A percentile compares a stretch with the other conserved stretches of the same genome.
These are phyloP conservation scores for Drosophila melanosoma DNA, from an alignment of 2,888 invertebrate genomes.

Conservation along the genomic window DNA sequence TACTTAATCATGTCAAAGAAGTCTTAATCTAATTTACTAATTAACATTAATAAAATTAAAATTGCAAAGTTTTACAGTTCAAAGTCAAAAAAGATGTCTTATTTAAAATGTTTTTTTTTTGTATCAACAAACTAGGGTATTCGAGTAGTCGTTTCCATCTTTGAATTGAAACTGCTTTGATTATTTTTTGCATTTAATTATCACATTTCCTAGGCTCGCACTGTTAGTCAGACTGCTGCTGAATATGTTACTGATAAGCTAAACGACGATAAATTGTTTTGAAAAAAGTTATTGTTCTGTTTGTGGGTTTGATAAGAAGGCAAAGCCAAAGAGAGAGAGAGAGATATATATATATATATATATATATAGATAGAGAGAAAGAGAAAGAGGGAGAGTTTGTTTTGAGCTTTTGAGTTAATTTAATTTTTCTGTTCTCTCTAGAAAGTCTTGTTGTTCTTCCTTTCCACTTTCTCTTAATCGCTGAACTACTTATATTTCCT, in stretches of 20 bases:
- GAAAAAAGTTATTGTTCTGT: conserved; percentile 23
- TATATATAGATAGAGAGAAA: no score
- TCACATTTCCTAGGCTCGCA: conserved; percentile 25
- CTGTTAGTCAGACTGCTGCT: conserved; percentile 37
- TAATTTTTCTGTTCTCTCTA: neutral
- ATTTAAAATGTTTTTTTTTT: neutral
- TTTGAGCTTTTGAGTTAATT: no score
- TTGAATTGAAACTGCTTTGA: conserved; percentile 42
- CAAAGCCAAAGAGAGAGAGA: neutral
- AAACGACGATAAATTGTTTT: neutral
- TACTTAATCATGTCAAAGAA: neutral
- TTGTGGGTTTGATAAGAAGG: conserved; percentile 11
- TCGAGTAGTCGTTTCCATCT: conserved; percentile 13
- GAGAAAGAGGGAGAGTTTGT: neutral
- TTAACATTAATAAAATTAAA: neutral
- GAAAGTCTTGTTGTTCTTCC: neutral
- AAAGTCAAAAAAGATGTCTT: neutral
- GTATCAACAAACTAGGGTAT: neutral
- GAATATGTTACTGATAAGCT: conserved; percentile 31
- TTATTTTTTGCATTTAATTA: conserved; percentile 26
- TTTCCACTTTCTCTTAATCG: neutral
- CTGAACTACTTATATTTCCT: neutral
- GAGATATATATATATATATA: no score
- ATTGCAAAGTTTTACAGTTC: neutral
- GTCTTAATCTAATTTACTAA: neutral